phyloP scores from a whole-genome alignment of 2,113 vertebrate genomes.

The Raja brachyura region DNA sequence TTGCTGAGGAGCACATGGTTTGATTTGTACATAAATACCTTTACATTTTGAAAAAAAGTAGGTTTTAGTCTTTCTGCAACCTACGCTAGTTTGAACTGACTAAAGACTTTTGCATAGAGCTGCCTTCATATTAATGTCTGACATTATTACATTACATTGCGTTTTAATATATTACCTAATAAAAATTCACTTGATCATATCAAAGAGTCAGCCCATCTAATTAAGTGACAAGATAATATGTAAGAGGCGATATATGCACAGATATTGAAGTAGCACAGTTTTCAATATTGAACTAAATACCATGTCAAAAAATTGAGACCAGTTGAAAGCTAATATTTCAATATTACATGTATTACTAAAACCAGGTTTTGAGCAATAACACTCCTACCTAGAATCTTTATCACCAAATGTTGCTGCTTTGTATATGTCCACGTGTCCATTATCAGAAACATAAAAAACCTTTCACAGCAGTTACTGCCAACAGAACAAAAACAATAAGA shows the following conservation, averaged over 20 bases:
- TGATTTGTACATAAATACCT: neutral
- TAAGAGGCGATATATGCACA: neutral
- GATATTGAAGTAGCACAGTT: neutral
- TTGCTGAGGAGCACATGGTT: neutral
- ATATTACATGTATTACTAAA: neutral
- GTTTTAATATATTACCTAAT: constrained; percentile 11
- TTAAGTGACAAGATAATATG: constrained; percentile 13
- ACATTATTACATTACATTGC: neutral
- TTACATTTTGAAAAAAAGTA: neutral
- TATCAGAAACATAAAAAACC: neutral
- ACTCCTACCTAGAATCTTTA: neutral
- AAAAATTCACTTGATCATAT: neutral
- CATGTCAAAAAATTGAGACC: neutral
- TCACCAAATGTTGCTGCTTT: neutral
- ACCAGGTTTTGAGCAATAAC: neutral
- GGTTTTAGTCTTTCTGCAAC: neutral
- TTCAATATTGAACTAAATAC: constrained; percentile 6
- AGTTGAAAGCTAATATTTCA: neutral
- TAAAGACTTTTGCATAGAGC: neutral
- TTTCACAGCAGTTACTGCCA: neutral
- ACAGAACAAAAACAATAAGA: neutral
- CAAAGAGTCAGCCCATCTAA: neutral
- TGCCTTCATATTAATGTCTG: neutral
- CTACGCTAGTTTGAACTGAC: neutral
- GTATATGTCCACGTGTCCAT: no score